These are phyloP conservation scores for Notodonta ziczac DNA, from an alignment of 2,888 invertebrate species.

Conservation along the genomic window DNA sequence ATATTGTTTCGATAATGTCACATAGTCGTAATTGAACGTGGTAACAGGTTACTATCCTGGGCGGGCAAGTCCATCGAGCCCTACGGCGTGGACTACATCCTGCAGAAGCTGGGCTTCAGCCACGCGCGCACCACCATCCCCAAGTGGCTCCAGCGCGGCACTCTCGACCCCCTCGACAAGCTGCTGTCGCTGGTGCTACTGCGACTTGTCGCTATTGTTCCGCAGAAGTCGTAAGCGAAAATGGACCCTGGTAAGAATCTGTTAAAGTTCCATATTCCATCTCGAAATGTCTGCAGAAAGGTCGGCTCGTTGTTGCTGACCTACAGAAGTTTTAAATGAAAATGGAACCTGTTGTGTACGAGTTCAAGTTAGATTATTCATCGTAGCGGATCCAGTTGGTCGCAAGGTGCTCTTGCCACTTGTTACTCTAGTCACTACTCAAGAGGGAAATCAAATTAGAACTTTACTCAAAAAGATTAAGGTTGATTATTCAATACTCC, in stretches of 20 bases:
- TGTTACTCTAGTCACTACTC: no score
- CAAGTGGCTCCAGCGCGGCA: constrained; percentile 99
- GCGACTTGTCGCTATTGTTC: constrained; percentile 87
- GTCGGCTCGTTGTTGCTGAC: background rate
- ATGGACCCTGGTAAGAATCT: background rate
- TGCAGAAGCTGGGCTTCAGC: constrained; percentile 98
- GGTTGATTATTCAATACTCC: background rate
- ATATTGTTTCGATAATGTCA: no score
- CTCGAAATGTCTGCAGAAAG: background rate
- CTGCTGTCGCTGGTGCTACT: constrained; percentile 92
- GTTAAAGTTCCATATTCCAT: background rate
- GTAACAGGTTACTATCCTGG: constrained; percentile 90
- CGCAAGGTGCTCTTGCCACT: no score
- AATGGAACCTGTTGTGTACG: background rate
- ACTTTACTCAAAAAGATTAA: background rate
- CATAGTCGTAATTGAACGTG: background rate
- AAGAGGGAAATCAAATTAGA: background rate
- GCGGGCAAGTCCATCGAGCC: constrained; percentile 99
- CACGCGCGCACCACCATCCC: constrained; percentile 99
- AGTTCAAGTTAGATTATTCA: background rate
- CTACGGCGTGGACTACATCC: constrained; percentile 98
- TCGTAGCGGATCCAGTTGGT: background rate
- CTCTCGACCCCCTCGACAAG: constrained; percentile 98
- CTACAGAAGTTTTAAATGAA: background rate
- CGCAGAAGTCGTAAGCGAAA: constrained; percentile 61